Base-by-base conservation (phyloP, 1,140 invertebrate species). In the Diorhabda carinulata region DNA sequence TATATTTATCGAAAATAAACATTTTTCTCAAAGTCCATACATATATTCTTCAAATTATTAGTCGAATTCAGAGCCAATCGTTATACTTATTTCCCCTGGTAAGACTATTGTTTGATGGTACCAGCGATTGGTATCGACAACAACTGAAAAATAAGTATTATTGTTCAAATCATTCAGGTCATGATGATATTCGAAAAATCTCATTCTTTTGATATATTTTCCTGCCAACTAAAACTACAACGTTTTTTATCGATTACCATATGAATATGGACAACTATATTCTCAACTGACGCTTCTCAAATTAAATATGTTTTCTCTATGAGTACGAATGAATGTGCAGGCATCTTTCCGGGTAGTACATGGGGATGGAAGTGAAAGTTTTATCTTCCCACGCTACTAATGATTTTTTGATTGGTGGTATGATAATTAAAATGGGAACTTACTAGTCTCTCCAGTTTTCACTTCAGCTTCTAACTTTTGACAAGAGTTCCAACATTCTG, bases 51-150 rank as follows among this genome's bases (percentile, higher is more conserved):
- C 25, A 25, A 25, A 25, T 25, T 47, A 70, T 86, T 83, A 96
- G 80, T 98, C 95, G 78, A 93, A 98, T 82, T 98, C 96, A 0
- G 95, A 94, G 41, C 96, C 96, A 76, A 98, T 97, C 1, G 95
- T 96, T 67, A 98, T 95, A 82, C 95, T 98, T 71, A 97, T 89
- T 69, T 94, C 91, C 44, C 91, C 87, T 2, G 93, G 92, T 42
- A 95, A 84, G 66, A 97, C 93, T 72, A 86, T 82, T 0, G 96
- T 98, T 77, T 92, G 89, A 83, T 98, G 96, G 78, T 95, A 98
- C 96, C 96, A 98, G 68, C 90, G 88, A 80, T 98, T 97, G 1
- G 95, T 97, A 81, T 98, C 94, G 70, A 98, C 81, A 58, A 94
- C 88, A 86, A 96, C 92, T 95, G 82, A n/a, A 87, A 88, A 72